Conservation (phyloP, 2,797 vertebrate species). For the Rhabdomys pumilio region DNA sequence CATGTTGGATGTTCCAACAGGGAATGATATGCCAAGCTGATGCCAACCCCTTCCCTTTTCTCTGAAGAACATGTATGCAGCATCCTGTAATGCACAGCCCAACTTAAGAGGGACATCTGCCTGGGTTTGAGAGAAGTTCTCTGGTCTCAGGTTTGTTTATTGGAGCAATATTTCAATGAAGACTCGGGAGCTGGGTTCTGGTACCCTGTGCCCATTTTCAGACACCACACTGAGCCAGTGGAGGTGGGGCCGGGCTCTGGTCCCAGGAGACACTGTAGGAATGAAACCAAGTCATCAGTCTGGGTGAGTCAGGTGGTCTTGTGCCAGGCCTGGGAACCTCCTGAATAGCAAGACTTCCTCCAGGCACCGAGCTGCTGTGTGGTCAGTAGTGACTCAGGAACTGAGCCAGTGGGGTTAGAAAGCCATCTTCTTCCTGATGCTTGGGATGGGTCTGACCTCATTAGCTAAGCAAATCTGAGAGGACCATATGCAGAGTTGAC, state of each 20-base stretch:
- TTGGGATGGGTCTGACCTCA: background rate
- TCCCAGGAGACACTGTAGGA: background rate
- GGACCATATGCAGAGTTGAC: background rate
- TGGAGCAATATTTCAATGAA: background rate
- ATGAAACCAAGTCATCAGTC: background rate
- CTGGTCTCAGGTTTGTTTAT: background rate
- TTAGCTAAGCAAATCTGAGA: background rate
- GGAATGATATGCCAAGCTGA: background rate
- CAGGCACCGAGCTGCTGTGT: background rate
- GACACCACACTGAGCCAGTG: background rate
- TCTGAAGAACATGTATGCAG: background rate
- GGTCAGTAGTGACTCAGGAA: background rate
- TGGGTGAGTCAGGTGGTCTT: background rate
- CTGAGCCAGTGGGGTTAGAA: background rate
- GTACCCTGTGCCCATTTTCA: background rate
- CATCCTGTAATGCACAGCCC: background rate
- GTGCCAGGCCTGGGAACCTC: background rate
- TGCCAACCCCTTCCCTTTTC: background rate
- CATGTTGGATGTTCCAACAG: background rate
- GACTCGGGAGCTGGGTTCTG: background rate
- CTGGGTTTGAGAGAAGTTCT: background rate
- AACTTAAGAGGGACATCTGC: background rate
- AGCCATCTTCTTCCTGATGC: background rate
- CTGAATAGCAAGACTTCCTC: background rate
- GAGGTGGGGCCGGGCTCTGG: slow-evolving; percentile 10